These are phyloP conservation scores for Calameuta pallipes DNA, from an alignment of 2,888 invertebrate species.

Conservation along the genomic window DNA sequence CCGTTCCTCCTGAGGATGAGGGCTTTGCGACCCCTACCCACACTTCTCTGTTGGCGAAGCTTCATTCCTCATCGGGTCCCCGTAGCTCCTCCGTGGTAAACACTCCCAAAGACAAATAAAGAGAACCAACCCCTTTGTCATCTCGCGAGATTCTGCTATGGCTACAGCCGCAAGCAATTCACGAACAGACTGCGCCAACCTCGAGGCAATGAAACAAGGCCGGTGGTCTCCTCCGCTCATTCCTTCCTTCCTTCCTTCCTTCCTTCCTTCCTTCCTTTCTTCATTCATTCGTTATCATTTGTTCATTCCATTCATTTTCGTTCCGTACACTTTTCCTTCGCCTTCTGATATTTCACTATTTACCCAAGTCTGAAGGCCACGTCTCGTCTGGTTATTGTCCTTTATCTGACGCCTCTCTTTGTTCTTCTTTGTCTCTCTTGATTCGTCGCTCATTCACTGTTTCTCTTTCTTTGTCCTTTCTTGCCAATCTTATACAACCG, in stretches of 20 bases:
- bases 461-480: background rate
- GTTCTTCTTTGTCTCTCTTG: background rate
- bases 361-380: background rate
- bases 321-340: background rate
- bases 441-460: background rate
- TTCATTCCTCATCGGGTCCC: slow-evolving; percentile 5
- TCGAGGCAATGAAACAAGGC: background rate
- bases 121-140: slow-evolving; percentile 12
- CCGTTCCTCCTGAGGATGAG: background rate
- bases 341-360: background rate
- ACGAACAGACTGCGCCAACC: slow-evolving; percentile 22
- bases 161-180: slow-evolving; percentile 23
- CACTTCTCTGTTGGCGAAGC: background rate
- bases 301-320: background rate
- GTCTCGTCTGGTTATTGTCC: background rate
- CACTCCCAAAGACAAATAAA: slow-evolving; percentile 10
- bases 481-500: background rate
- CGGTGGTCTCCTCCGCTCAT: background rate
- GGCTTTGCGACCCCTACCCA: background rate
- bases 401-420: background rate
- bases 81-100: background rate
- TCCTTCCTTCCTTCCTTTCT: background rate
- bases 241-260: background rate
- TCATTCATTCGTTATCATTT: slow-evolving; percentile 1
- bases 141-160: slow-evolving; percentile 8